Base-by-base conservation (phyloP, 2,888 invertebrate genomes). In the Nymphalis polychloros region DNA sequence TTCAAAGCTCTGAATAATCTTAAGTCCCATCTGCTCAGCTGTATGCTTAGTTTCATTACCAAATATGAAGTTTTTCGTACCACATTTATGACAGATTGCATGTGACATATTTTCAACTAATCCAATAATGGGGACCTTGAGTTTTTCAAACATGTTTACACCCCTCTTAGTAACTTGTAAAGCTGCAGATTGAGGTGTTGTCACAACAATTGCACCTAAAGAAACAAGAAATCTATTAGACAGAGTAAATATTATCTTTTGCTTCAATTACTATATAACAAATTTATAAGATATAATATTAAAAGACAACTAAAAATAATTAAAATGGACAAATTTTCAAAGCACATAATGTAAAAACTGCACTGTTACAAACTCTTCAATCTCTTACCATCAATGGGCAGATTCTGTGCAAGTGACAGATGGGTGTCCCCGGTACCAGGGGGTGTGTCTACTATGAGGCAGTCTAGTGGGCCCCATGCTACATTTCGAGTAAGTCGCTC, bases 361-460 rank as follows among this genome's bases (percentile, higher is more conserved):
- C 41, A 41, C 41, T 41, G n/a, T n/a, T n/a, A 41, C 13, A 13
- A 41, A 41, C 13, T 13, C 10, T 41, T 41, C 4, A 31, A 31
- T 31, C 7, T 8, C 66, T 68, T 68, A 94, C 97, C 98, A 80
- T 96, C 93, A 59, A 98, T 94, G 1, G 97, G 97, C 60, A 98
- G 90, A 87, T 97, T 97, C 87, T 99, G 99, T 53, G 97, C 94
- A 1, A 99, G 93, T 0, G 98, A 98, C 1, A 99, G 92, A 84
- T 98, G 98, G 0, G 98, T 97, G 87, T 99, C 99, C 0, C 99
- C 99, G 0, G 99, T 99, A 47, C 99, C 99, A 0, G 99, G 99
- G 3, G 99, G 99, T 77, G 98, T 98, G 88, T 99, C 99, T 0
- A 99, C 94, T 19, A 99, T 93, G 67, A 99, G 94, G 82, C 96